phyloP scores from a whole-genome alignment of 2,888 invertebrate species.

The Heteromurus nitidus region DNA sequence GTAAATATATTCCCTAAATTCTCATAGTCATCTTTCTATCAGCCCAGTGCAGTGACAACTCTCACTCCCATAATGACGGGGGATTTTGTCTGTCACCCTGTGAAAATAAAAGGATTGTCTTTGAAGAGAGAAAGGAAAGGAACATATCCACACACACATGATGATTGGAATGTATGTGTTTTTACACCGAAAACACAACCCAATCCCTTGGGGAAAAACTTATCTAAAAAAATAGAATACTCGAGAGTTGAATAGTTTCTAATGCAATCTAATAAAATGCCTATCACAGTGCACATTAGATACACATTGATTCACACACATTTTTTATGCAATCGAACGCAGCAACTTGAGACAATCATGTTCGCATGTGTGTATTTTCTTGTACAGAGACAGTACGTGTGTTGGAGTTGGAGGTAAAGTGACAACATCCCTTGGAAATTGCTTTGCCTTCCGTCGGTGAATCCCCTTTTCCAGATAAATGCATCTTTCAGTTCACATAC shows the following conservation, averaged over 20 bases:
- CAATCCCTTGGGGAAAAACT: neutral
- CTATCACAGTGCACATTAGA: conserved; percentile 37
- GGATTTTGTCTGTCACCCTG: conserved; percentile 48
- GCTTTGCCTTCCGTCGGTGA: conserved; percentile 33
- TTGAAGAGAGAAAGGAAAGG: neutral
- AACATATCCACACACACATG: neutral
- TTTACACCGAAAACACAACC: neutral
- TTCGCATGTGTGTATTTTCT: too few relatives aligned
- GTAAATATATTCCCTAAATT: neutral
- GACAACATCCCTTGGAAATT: conserved; percentile 61
- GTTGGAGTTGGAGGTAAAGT: neutral
- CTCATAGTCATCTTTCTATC: neutral
- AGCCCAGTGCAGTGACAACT: neutral
- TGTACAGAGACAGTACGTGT: neutral
- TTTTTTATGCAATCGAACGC: conserved; percentile 14
- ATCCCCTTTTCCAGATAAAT: conserved; percentile 41
- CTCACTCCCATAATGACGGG: conserved; percentile 21
- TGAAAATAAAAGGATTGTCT: conserved; percentile 12
- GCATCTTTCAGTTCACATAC: conserved; percentile 37
- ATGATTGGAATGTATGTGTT: neutral
- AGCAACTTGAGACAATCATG: conserved; percentile 1
- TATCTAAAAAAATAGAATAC: neutral
- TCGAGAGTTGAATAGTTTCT: neutral
- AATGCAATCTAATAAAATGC: conserved; percentile 22
- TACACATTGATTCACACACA: conserved; percentile 41